Conservation (phyloP, 2,888 invertebrate genomes). For the Nemotelus pantherinus region DNA sequence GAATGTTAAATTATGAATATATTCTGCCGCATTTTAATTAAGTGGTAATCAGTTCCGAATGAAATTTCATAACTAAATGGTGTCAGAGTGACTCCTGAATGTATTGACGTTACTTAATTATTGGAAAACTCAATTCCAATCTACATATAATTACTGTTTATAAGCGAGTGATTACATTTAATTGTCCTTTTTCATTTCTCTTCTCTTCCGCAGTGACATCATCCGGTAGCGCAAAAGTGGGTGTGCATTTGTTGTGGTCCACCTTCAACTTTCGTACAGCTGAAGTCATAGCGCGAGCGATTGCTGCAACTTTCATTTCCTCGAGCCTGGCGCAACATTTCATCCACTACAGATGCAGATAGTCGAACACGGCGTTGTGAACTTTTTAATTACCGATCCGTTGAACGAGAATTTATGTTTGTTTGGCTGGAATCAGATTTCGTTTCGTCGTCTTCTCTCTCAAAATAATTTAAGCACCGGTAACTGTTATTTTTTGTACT, state of each 20-base stretch:
- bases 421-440: neutral
- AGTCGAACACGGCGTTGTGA: slow-evolving; percentile 11
- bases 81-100: too few relatives aligned
- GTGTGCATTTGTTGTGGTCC: neutral
- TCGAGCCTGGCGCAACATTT: neutral
- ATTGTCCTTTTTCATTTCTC: slow-evolving; percentile 1
- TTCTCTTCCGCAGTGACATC: slow-evolving; percentile 11
- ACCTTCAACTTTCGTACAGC: neutral
- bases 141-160: too few relatives aligned
- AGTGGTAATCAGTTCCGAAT: too few relatives aligned
- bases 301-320: neutral
- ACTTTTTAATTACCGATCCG: neutral
- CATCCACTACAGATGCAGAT: slow-evolving; percentile 16
- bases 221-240: neutral
- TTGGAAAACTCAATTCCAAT: too few relatives aligned
- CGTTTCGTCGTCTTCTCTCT: neutral
- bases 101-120: too few relatives aligned
- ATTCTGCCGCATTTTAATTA: too few relatives aligned
- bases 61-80: too few relatives aligned
- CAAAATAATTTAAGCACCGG: neutral
- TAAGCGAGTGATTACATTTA: too few relatives aligned
- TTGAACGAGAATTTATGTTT: neutral
- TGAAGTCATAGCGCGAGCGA: neutral
- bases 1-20: too few relatives aligned
- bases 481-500: slow-evolving; percentile 4